Base-by-base conservation (phyloP, 2,888 invertebrate species). In the Campoplex capitator region DNA sequence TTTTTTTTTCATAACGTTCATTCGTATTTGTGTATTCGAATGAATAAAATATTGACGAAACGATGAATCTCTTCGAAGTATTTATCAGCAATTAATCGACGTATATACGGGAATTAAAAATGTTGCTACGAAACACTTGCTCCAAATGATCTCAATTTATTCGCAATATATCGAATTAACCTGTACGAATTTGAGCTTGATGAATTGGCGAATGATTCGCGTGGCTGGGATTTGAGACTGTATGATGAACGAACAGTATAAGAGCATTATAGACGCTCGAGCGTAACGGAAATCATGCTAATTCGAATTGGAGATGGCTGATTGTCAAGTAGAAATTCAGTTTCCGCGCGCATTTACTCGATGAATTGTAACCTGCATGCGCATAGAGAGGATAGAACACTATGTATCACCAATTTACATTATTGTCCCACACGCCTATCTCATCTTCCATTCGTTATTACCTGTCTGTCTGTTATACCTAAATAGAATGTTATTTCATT, bases 291-390 rank as follows among this genome's bases (percentile, higher is more conserved):
- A 76, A 80, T 84, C 73, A 77, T 70, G 68, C 71, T 77, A 80
- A 84, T 77, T 77, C 70, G 42, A 77, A 84, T 80, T 80, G 67
- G 86, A 68, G 68, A 80, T 38, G 51, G 54, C 68, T 81, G 81
- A 86, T 84, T 84, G 86, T 81, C 86, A 58, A 45, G 74, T 48
- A 74, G 48, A 86, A 81, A 81, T 78, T 73, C 68, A 77, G 67
- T 84, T 84, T 81, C 68, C 80, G 71, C 76, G 67, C 80, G 71
- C 76, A 73, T 80, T 80, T 56, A 77, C 73, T 70, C 32, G 38
- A 56, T 56, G 28, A 48, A 78, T 70, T 74, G 77, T 67, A 76
- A 77, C 73, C 73, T 38, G 38, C 38, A 6, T 67, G n/a, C 65
- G 45, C 73, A 45, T 35, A 76, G 48, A 48, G 32, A 16, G 11